These are phyloP conservation scores for Philereme transversata DNA, from an alignment of 2,888 invertebrate species.

Conservation along the genomic window DNA sequence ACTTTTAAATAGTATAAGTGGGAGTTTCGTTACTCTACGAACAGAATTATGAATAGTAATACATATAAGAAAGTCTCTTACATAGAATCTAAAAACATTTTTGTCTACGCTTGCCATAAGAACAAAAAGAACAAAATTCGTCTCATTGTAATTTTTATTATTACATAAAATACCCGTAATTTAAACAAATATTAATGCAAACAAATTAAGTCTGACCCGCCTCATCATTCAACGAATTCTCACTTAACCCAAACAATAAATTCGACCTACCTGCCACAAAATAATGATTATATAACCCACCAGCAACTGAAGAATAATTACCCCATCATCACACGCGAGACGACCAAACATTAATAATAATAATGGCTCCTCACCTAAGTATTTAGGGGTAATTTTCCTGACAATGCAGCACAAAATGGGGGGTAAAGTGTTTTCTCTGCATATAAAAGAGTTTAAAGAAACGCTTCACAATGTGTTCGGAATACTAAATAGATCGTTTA, in stretches of 20 bases:
- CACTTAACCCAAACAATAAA: background rate
- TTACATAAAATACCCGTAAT: too few relatives aligned
- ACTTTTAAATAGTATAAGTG: too few relatives aligned
- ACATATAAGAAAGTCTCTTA: too few relatives aligned
- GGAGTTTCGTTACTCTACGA: too few relatives aligned
- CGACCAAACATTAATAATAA: slow-evolving; percentile 18
- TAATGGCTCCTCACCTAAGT: slow-evolving; percentile 25
- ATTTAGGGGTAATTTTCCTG: slow-evolving; percentile 33
- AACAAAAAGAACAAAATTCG: too few relatives aligned
- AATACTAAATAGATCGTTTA: slow-evolving; percentile 28
- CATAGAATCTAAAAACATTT: too few relatives aligned
- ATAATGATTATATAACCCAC: background rate
- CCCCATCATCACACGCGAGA: slow-evolving; percentile 16
- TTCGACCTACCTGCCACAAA: too few relatives aligned
- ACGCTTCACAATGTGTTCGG: slow-evolving; percentile 18
- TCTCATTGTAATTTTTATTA: too few relatives aligned
- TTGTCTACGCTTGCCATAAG: too few relatives aligned
- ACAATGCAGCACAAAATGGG: slow-evolving; percentile 26
- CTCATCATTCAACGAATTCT: background rate
- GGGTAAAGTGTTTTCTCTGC: slow-evolving; percentile 29
- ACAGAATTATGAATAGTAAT: too few relatives aligned
- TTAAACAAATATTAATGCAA: background rate
- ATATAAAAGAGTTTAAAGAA: slow-evolving; percentile 36
- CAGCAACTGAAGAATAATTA: slow-evolving; percentile 12
- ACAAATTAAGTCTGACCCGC: background rate